phyloP scores from a whole-genome alignment of 2,797 vertebrate genomes.

The Danio choprae region DNA sequence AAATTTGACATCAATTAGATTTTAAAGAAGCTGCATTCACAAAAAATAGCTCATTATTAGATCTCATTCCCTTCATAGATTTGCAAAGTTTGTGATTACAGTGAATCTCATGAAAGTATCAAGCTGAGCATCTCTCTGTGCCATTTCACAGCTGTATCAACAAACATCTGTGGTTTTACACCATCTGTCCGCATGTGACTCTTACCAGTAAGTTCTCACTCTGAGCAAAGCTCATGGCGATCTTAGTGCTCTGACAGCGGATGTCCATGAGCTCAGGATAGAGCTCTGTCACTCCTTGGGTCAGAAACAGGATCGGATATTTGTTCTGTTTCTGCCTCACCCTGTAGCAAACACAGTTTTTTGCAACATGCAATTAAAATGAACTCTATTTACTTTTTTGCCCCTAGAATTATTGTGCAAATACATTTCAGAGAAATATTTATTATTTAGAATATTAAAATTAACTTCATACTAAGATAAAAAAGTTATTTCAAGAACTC shows the following conservation, averaged over 20 bases:
- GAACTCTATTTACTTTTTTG: no score
- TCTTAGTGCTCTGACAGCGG: conserved; percentile 89
- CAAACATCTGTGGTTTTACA: background rate
- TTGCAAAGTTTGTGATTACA: background rate
- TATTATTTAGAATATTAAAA: background rate
- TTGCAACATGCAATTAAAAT: background rate
- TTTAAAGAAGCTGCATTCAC: background rate
- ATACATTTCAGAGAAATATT: background rate
- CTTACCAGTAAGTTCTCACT: conserved; percentile 96
- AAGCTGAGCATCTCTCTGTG: background rate
- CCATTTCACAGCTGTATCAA: background rate
- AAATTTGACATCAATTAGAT: background rate
- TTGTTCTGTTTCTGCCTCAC: conserved; percentile 97
- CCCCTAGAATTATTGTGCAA: background rate
- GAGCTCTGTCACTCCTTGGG: conserved; percentile 88
- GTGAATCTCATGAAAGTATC: background rate
- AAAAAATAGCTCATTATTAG: background rate
- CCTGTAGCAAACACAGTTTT: conserved; percentile 72
- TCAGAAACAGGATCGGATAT: conserved; percentile 96
- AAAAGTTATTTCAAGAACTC: no score
- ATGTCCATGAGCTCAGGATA: conserved; percentile 97
- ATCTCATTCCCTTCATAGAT: conserved; percentile 1
- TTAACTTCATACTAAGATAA: background rate
- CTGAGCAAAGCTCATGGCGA: conserved; percentile 95
- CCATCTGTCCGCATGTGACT: background rate